Evolutionary conservation across 1,140 invertebrate genomes (phyloP), one percentile per base, ranked within the genome.

Genomic region (Elysia chlorotica): DNA sequence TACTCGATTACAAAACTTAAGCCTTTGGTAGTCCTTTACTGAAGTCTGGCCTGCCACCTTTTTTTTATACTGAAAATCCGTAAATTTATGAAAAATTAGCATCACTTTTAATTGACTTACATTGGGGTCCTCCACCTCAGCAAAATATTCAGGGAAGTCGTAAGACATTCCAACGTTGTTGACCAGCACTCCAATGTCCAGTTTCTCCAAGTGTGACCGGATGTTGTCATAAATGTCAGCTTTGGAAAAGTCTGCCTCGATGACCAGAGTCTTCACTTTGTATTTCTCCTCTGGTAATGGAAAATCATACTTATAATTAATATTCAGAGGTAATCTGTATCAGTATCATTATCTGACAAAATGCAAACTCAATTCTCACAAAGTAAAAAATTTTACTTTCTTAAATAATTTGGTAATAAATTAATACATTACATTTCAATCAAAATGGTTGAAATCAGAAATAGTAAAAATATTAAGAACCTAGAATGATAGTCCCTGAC

Each of bases 151-250:
- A n/a, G 97, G 96, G 86, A 94, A 91, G 0, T 92, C 89, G 86
- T 98, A 76, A 17, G 65, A 65, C 30, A 31, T 57, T 1, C 67
- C 73, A 25, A 74, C 73, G 66, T 71, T 74, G 62, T 74, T 74
- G 59, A 74, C 73, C 14, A 99, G 89, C 23, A 96, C 92, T 0
- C 95, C 96, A 73, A 98, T 92, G 83, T 98, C 95, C 1, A 99
- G 88, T 1, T 91, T 93, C 31, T 84, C 71, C 21, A 96, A 89
- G 67, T 93, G 90, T 77, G 92, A 91, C 31, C 91, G 89, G 62
- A 98, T 95, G 68, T 90, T 91, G 0, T 92, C 88, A 83, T 95
- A 98, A 48, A 96, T 93, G 2, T 90, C 89, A 4, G 70, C 2
- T 85, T 91, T 87, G 3, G 92, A 93, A 84, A 98, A 96, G 86